A percentile compares a stretch with the other conserved stretches of the same genome.
Evolutionary conservation across 1,140 invertebrate genomes (phyloP).

Genomic region (Bilobella aurantiaca): DNA sequence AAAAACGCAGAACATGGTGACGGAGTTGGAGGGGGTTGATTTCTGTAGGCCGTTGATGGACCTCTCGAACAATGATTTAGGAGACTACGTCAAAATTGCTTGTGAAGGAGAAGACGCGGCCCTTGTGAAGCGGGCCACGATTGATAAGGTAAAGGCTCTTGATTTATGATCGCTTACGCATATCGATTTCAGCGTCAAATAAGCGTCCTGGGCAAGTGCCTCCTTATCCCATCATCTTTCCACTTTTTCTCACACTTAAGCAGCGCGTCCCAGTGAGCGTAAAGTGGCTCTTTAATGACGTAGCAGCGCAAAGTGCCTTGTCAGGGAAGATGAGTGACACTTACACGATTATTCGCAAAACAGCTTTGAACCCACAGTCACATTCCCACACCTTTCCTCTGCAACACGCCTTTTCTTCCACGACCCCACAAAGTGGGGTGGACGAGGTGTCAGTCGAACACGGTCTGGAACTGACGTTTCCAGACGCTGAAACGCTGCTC

Average conservation of each 20-base stretch:
- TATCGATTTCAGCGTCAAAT: neutral
- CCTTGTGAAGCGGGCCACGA: neutral
- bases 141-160: conserved; percentile 13
- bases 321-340: neutral
- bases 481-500: no score
- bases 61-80: conserved; percentile 26
- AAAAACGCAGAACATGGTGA: conserved; percentile 9
- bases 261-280: neutral
- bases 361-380: no score
- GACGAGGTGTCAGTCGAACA: no score
- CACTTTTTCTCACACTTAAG: neutral
- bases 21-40: conserved; percentile 8
- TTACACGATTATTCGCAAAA: neutral
- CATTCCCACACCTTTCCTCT: no score
- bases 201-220: no score
- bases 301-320: neutral
- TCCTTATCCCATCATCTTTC: neutral
- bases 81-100: conserved; percentile 18
- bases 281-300: neutral
- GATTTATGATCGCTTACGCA: conserved; percentile 10
- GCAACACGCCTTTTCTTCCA: no score
- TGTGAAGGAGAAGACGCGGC: neutral
- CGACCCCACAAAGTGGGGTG: neutral
- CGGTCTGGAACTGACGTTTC: no score
- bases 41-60: conserved; percentile 28